Base-by-base conservation (phyloP, 1,140 invertebrate species). In the Caenorhabditis latens region DNA sequence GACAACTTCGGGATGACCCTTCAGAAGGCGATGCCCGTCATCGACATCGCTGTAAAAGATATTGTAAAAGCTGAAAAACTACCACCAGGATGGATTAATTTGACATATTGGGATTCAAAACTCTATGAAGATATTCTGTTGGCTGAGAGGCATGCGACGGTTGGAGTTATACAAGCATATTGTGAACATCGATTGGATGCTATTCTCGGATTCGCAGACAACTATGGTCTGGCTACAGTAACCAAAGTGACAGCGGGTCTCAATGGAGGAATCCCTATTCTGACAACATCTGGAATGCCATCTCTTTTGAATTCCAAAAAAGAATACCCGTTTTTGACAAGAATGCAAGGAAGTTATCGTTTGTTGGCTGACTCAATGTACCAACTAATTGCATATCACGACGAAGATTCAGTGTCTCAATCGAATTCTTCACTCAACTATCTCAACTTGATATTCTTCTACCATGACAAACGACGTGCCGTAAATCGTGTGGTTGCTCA, bases 191-290 rank as follows among this genome's bases (percentile, higher is more conserved):
- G 90, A 14, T 86, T 92, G 5, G 91, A 92, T 55, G 91, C 90
- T 13, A 89, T 92, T 50, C 94, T 98, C 88, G 97, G 97, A 0
- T 96, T 97, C 1, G 95, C 96, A 1, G 97, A 96, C 93, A 96
- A 96, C 90, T 98, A 97, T 92, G 96, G 96, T 5, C 94, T 98
- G 63, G 96, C 96, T 0, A 96, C 96, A 0, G 96, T 98, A 2
- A 95, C 96, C 0, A 94, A 96, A 16, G 97, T 97, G 91, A 95
- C 96, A 1, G 95, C 96, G 2, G 94, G 95, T 13, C 97, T 97
- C 32, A 86, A 88, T 96, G 94, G 92, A 24, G 92, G 95, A 1
- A 95, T 97, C 21, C 96, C 97, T 0, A 95, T 98, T 1, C 91
- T 98, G 2, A 97, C 96, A 4, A 95, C 96, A 0, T 96, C 96